Conservation (phyloP, 2,113 vertebrate genomes). For the Protobothrops mucrosquamatus region DNA sequence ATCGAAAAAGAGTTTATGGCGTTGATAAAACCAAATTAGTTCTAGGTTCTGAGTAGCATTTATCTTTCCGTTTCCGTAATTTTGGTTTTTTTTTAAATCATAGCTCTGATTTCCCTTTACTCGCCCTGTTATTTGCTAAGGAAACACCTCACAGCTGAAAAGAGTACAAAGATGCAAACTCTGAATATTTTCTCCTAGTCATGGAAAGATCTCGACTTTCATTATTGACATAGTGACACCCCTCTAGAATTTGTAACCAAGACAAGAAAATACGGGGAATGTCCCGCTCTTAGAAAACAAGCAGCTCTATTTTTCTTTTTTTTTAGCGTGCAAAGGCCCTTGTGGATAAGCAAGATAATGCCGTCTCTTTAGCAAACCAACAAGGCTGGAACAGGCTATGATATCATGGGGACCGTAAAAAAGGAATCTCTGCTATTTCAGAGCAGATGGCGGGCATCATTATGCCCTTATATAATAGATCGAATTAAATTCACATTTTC, state of each 20-base stretch:
- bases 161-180: neutral
- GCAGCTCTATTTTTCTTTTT: neutral
- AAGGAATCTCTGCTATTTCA: neutral
- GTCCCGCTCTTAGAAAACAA: neutral
- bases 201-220: constrained; percentile 4
- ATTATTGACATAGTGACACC: neutral
- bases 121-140: neutral
- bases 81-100: neutral
- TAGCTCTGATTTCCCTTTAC: neutral
- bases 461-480: neutral
- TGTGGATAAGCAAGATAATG: neutral
- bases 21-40: constrained; percentile 60
- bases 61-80: neutral
- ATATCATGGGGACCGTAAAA: neutral
- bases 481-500: neutral
- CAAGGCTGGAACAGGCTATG: neutral
- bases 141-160: neutral
- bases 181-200: neutral
- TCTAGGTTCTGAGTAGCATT: neutral
- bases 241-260: neutral
- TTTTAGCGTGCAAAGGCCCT: neutral
- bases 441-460: neutral
- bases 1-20: constrained; percentile 78
- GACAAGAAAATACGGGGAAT: neutral
- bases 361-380: neutral